Evolutionary conservation across 2,797 vertebrate species (phyloP), one percentile per base, ranked within the genome.

Genomic region (Salmo trutta): DNA sequence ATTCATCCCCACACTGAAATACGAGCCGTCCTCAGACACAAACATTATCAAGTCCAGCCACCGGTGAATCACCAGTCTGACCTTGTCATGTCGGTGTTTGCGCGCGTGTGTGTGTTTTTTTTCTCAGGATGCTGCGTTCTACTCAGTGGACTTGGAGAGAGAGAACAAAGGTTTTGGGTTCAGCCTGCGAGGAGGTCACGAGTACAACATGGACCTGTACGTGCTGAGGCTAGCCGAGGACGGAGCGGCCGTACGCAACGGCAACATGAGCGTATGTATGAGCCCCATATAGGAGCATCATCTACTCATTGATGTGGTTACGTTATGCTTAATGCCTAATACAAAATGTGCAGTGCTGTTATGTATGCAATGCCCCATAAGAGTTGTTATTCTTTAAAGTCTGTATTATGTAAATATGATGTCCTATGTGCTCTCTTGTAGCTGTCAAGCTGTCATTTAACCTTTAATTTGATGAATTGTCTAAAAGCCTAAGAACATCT

Each of bases 201-300:
- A 99, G 85, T 99, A 99, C 90, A 99, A 98, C 84, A 99, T 99
- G 98, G 97, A 99, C 87, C 96, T 99, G 82, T 99, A 99, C 19
- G 97, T 99, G 80, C 90, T 99, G 92, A 94, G 98, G 85, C 93
- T 99, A 76, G 98, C 98, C 2, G 98, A 99, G 90, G 98, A 99
- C 0, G 98, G 98, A 82, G 97, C 98, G 0, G 98, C 98, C 0
- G 96, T 97, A 83, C 95, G 96, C 85, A 98, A 97, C 82, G 98
- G 98, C 21, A 99, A 97, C 88, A 99, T 99, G 96, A 96, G 95
- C 96, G 98, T 99, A 95, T 0, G 93, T 85, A 73, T 36, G 75
- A 3, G 31, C 33, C 66, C 16, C 62, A 29, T 29, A 27, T 24
- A 65, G 12, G 21, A 65, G 21, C 27, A 56, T 41, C 6, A 41